Percentiles rank a stretch among this genome's conserved stretches.
Conservation (phyloP, 2,888 invertebrate species). For the Melanophora roralis region DNA sequence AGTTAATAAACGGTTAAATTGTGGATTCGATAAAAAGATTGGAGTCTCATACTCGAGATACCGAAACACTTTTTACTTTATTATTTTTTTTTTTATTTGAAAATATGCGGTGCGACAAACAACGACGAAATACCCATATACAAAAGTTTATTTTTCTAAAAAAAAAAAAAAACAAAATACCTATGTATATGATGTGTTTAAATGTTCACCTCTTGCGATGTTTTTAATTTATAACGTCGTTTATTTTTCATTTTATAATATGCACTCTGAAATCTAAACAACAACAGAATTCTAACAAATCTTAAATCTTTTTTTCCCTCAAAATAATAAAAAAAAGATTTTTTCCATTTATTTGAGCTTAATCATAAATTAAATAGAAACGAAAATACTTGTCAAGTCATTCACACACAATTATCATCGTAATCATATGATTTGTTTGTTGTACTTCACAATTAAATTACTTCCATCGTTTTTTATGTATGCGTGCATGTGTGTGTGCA, state of each 20-base stretch:
- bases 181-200: too few relatives aligned
- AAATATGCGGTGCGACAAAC: too few relatives aligned
- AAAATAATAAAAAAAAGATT: neutral
- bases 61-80: too few relatives aligned
- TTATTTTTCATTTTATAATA: neutral
- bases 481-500: neutral
- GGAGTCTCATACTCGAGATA: too few relatives aligned
- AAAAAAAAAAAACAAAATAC: too few relatives aligned
- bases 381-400: neutral
- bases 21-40: too few relatives aligned
- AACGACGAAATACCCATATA: too few relatives aligned
- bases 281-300: neutral
- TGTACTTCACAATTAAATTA: neutral
- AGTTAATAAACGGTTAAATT: too few relatives aligned
- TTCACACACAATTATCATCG: slow-evolving; percentile 1
- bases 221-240: neutral
- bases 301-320: neutral
- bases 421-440: slow-evolving; percentile 20
- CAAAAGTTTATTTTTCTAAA: too few relatives aligned
- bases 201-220: too few relatives aligned
- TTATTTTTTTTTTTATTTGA: too few relatives aligned
- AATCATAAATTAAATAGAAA: neutral
- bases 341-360: neutral
- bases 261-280: neutral
- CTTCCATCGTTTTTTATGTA: neutral